Base-by-base conservation (phyloP, 2,113 vertebrate genomes). In the Tricholaema leucomelas region DNA sequence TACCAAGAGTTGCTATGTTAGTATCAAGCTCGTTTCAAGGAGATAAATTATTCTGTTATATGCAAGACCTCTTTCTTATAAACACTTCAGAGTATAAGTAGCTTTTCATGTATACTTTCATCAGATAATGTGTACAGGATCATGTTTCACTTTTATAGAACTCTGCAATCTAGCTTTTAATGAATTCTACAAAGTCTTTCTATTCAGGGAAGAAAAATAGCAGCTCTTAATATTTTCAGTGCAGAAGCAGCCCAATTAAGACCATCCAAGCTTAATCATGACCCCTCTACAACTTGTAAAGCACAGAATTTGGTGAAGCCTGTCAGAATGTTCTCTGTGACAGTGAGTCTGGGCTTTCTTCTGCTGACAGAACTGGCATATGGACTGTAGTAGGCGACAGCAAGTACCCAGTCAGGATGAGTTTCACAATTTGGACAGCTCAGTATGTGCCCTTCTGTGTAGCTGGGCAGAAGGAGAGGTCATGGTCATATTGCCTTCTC, bases 61-160 rank as follows among this genome's bases (percentile, higher is more conserved):
- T 75, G 63, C 16, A 78, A 86, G 30, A 50, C 28, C 75, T 86
- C 25, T 71, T 71, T 78, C 65, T 50, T 78, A 58, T n/a, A 91
- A 88, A 88, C 42, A 76, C 17, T 69, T 90, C 59, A 86, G 23
- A 36, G 67, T 55, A 10, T 13, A 33, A 86, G 64, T 67, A 83
- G 24, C 27, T 55, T 69, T 90, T 81, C 84, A 78, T 61, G 24
- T 58, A 50, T 71, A 61, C 27, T 50, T 91, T 72, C 25, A 38
- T 0, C 0, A 28, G 30, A 44, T 84, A 86, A 88, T n/a, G 4
- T 52, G 16, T 81, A 69, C 12, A 15, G 17, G 42, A 58, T 84
- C 36, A 31, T 58, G 46, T 87, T 93, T 85, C 63, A 69, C 66
- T 88, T 95, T 90, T 88, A 94, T 23, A 88, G 36, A 50, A 69